Conservation (phyloP, 2,888 invertebrate species). For the Dichetophora obliterata region DNA sequence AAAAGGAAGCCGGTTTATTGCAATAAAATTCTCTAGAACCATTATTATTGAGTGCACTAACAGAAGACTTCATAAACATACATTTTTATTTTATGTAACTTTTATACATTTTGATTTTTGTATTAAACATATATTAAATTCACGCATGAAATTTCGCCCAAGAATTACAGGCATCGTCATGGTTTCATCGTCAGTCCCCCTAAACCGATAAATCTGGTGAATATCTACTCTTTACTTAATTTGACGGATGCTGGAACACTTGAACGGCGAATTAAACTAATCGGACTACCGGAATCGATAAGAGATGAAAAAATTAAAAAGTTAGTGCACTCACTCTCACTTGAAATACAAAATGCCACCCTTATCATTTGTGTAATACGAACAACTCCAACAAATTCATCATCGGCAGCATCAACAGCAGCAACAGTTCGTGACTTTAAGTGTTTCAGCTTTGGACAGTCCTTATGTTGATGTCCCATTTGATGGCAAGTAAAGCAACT, state of each 20-base stretch:
- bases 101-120: too few species aligned
- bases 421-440: not conserved
- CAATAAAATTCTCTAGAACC: too few species aligned
- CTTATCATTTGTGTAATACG: slow-evolving; percentile 1
- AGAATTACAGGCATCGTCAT: slow-evolving; percentile 28
- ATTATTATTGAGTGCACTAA: too few species aligned
- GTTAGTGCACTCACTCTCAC: not conserved
- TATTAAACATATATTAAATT: slow-evolving; percentile 18
- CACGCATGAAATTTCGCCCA: slow-evolving; percentile 31
- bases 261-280: slow-evolving; percentile 34
- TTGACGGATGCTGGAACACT: slow-evolving; percentile 21
- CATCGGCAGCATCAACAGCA: not conserved
- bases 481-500: slow-evolving; percentile 23
- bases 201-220: not conserved
- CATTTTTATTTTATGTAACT: too few species aligned
- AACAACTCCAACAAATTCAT: not conserved
- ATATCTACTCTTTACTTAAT: not conserved
- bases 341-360: slow-evolving; percentile 7
- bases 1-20: too few species aligned
- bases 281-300: slow-evolving; percentile 34
- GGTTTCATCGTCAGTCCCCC: slow-evolving; percentile 26
- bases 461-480: slow-evolving; percentile 7
- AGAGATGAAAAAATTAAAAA: slow-evolving; percentile 9
- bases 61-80: too few species aligned
- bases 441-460: not conserved